Conservation (phyloP, 2,888 invertebrate genomes). For the Lapara coniferarum region DNA sequence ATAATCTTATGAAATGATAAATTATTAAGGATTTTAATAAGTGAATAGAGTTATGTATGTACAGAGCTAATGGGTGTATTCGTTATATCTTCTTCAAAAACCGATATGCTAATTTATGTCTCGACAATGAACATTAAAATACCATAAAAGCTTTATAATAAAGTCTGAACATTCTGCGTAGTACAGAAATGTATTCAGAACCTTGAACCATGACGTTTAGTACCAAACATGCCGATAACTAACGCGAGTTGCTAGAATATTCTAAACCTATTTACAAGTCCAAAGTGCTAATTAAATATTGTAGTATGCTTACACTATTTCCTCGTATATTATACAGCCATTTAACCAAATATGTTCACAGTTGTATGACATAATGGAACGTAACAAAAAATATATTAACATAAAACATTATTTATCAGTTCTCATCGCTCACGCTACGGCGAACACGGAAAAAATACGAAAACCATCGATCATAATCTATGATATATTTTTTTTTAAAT, state of each 20-base stretch:
- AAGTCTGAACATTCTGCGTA: constrained; percentile 2
- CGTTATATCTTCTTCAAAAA: neutral
- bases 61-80: neutral
- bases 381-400: constrained; percentile 49
- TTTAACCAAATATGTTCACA: constrained; percentile 23
- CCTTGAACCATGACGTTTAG: constrained; percentile 23
- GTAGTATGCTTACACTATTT: constrained; percentile 3
- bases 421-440: constrained; percentile 61
- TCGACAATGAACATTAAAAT: neutral
- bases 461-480: constrained; percentile 64
- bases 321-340: constrained; percentile 4
- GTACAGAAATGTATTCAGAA: constrained; percentile 1
- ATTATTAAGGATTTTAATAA: too few species aligned
- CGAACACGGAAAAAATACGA: constrained; percentile 61
- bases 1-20: too few species aligned
- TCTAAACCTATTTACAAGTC: constrained; percentile 15
- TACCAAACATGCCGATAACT: constrained; percentile 19
- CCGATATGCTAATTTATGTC: neutral
- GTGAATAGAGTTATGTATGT: neutral
- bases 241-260: constrained; percentile 16
- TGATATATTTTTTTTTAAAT: constrained; percentile 55
- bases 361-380: constrained; percentile 53
- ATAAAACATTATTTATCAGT: constrained; percentile 55
- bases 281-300: constrained; percentile 20
- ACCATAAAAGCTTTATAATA: neutral